A percentile compares a stretch with the other conserved stretches of the same genome.
Conservation (phyloP, 1,140 invertebrate genomes). For the Neocloeon triangulifer region DNA sequence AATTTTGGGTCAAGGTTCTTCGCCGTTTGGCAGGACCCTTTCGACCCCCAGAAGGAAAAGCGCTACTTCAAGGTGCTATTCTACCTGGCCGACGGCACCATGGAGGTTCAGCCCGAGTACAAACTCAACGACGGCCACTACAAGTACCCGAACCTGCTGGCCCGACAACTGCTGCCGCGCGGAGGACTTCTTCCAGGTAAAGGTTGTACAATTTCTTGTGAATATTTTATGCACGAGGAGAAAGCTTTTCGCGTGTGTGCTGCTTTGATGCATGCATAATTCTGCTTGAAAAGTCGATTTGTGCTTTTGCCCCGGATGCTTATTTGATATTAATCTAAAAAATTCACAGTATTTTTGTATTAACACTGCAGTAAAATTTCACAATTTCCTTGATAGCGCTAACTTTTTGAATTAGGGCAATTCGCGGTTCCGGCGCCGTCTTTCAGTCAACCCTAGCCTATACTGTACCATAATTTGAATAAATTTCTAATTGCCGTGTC, state of each 20-base stretch:
- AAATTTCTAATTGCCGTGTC: no score
- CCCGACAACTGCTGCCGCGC: conserved; percentile 52
- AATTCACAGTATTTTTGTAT: no score
- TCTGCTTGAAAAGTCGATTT: no score
- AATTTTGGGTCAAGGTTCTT: conserved; percentile 32
- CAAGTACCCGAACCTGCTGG: conserved; percentile 44
- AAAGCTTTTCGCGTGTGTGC: conserved; percentile 8
- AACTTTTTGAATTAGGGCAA: no score
- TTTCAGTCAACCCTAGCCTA: no score
- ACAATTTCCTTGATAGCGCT: no score
- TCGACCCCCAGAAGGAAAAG: conserved; percentile 33
- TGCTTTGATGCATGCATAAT: conserved; percentile 44
- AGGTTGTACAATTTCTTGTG: conserved; percentile 6
- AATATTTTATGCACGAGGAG: no score
- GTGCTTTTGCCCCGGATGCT: no score
- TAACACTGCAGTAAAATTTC: no score
- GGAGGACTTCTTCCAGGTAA: conserved; percentile 36
- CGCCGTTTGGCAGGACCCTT: conserved; percentile 51
- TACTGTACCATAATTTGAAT: no score
- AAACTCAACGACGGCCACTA: conserved; percentile 43
- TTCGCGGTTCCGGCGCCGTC: no score
- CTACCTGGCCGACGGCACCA: conserved; percentile 55
- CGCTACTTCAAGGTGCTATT: conserved; percentile 40
- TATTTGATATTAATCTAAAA: no score
- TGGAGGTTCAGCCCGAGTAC: conserved; percentile 48